Evolutionary conservation across 2,113 vertebrate species (phyloP), one percentile per base, ranked within the genome.

Genomic region (Anolis carolinensis): DNA sequence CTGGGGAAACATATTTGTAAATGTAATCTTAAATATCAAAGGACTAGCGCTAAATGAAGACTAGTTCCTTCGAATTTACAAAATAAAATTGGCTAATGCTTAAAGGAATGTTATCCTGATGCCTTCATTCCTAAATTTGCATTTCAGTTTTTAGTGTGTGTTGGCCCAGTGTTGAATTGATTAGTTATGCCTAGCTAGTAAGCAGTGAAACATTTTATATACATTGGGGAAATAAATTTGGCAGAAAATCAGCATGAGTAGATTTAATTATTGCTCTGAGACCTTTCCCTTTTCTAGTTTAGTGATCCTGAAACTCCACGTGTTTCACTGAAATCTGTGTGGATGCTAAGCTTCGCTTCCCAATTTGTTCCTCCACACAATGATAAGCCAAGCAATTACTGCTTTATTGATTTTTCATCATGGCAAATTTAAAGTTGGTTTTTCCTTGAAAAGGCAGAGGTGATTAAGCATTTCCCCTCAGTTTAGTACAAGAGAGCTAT

Each of bases 371-470:
- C 95, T 96, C 97, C 94, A 81, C 81, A 92, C 96, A 86, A 94
- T 95, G 97, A 98, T 98, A 98, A 98, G 98, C 97, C 97, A 96
- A 97, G 98, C 98, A 99, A 99, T 99, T 98, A 98, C 97, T 95
- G 96, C 87, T 96, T 97, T 97, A 99, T 99, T 98, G 98, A 99
- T 99, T 99, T 98, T 98, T 99, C 97, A 99, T 98, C 98, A 97
- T 95, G 95, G 95, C 96, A 97, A 97, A 98, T 98, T 98, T 97
- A 93, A 97, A 97, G 97, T 97, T 97, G 97, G 96, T 97, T 97
- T 97, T 95, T 95, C 94, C 95, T 95, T 96, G 94, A 96, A 97
- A 97, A 96, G 96, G 95, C 92, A 87, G 92, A 93, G 93, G 94
- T 97, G 96, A 97, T 97, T 94, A 97, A 97, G 96, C 94, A 95